phyloP scores from a whole-genome alignment of 2,888 invertebrate genomes.

The Ditula angustiorana region DNA sequence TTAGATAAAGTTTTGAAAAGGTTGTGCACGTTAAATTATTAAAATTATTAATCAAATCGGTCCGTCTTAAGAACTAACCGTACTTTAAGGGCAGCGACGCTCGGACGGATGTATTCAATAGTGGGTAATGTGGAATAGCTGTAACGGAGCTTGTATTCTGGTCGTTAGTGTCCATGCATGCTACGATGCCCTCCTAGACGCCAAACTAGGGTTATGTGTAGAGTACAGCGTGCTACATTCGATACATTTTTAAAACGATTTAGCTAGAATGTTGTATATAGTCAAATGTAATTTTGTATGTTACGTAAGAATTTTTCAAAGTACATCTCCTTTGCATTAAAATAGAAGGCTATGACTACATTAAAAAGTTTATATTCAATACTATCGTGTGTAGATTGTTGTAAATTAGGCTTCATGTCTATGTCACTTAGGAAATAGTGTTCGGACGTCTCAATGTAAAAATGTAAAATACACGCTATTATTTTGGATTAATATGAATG shows the following conservation, averaged over 20 bases:
- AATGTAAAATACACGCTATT: conserved; percentile 84
- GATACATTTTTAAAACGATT: conserved; percentile 65
- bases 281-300: conserved; percentile 83
- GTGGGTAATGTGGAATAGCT: conserved; percentile 48
- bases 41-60: conserved; percentile 69
- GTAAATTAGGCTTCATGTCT: conserved; percentile 81
- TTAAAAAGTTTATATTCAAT: conserved; percentile 74
- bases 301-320: conserved; percentile 78
- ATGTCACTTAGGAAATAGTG: conserved; percentile 76
- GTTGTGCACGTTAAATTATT: conserved; percentile 83
- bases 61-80: conserved; percentile 60
- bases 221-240: conserved; percentile 66
- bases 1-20: conserved; percentile 71
- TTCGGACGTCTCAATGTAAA: conserved; percentile 81
- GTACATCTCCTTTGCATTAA: conserved; percentile 81
- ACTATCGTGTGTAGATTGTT: conserved; percentile 82
- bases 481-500: conserved; percentile 78
- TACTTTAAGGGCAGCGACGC: conserved; percentile 17
- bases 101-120: conserved; percentile 21
- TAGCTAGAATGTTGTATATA: conserved; percentile 82
- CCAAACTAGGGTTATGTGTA: conserved; percentile 74
- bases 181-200: conserved; percentile 66
- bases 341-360: conserved; percentile 76
- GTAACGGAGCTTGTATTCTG: conserved; percentile 69
- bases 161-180: conserved; percentile 75